Conservation (phyloP, 2,113 vertebrate genomes). For the Machaerirhynchus nigripectus region DNA sequence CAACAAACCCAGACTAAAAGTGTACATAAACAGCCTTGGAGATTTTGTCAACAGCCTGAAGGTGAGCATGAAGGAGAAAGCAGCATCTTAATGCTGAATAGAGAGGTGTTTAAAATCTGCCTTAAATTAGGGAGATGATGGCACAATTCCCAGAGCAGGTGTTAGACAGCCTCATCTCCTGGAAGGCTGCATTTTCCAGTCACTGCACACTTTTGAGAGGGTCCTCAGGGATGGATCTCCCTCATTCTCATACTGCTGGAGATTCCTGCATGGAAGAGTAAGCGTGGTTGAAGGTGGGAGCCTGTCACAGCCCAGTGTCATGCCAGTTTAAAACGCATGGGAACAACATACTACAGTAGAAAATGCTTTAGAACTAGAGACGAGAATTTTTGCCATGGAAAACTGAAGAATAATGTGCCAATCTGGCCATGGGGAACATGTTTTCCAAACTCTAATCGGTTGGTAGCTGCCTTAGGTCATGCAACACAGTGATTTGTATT, state of each 20-base stretch:
- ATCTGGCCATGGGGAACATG: not conserved
- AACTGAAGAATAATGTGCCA: not conserved
- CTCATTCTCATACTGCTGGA: not conserved
- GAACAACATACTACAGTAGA: not conserved
- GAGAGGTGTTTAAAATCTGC: not conserved
- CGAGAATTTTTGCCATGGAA: not conserved
- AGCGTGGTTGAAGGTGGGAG: not conserved
- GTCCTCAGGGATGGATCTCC: not conserved
- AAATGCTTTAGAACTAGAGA: not conserved
- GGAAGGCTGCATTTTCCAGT: not conserved
- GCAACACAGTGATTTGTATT: not conserved
- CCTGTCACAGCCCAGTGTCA: not conserved
- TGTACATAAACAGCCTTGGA: not conserved
- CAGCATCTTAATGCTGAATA: not conserved
- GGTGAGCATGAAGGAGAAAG: not conserved
- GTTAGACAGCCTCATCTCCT: not conserved
- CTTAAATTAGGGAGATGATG: not conserved
- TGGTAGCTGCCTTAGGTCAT: not conserved
- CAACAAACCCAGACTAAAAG: not conserved
- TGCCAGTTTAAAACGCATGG: not conserved
- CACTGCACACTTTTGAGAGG: not conserved
- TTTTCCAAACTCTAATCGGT: not conserved
- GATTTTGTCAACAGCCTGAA: not conserved
- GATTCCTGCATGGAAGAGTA: not conserved
- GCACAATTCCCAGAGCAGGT: accelerated